A percentile compares a stretch with the other conserved stretches of the same genome.
phyloP scores from a whole-genome alignment of 2,113 vertebrate species.

The Cryptomyrus ogoouensis region DNA sequence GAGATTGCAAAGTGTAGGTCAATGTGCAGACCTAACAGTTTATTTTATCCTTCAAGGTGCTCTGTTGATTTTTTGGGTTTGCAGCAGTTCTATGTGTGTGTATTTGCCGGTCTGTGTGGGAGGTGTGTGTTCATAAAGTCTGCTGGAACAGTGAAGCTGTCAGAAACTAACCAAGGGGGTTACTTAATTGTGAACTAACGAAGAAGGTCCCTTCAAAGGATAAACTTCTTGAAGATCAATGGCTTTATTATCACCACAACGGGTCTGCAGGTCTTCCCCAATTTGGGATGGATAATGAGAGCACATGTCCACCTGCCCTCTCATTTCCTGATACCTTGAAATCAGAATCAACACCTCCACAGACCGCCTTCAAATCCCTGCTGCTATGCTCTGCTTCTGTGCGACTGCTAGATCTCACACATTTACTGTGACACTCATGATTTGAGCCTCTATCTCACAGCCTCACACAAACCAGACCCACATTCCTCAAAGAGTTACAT shows the following conservation, averaged over 20 bases:
- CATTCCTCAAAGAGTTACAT: background rate
- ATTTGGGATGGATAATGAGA: background rate
- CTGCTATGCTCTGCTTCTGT: background rate
- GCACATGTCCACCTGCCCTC: background rate
- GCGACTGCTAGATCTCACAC: background rate
- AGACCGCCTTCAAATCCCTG: background rate
- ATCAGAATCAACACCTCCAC: background rate
- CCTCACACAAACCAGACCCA: background rate
- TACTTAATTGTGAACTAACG: background rate
- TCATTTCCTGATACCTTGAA: background rate
- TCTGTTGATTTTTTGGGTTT: background rate
- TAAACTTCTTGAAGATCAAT: background rate
- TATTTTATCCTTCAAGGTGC: background rate
- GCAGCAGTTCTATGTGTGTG: background rate
- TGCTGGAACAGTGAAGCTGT: background rate
- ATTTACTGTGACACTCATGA: constrained; percentile 1
- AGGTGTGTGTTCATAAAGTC: background rate
- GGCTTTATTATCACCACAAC: background rate
- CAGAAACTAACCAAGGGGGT: background rate
- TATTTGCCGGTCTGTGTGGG: background rate
- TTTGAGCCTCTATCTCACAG: constrained; percentile 5
- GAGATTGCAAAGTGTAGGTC: background rate
- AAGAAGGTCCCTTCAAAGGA: background rate
- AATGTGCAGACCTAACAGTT: background rate
- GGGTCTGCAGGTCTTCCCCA: background rate